These are phyloP conservation scores for Podarcis cretensis DNA, from an alignment of 2,113 vertebrate species.

Conservation along the genomic window DNA sequence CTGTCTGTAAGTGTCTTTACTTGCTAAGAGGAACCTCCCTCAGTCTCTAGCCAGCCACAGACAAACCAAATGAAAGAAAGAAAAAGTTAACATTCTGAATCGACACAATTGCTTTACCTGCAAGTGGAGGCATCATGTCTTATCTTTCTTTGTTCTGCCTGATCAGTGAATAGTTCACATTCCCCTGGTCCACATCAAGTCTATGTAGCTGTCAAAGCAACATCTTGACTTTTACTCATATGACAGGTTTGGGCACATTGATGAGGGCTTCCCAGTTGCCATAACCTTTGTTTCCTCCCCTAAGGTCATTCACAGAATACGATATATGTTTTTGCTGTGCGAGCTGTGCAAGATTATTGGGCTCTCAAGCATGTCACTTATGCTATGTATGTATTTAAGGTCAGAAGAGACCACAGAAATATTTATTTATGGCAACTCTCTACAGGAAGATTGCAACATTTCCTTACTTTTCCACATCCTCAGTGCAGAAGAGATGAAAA, in stretches of 20 bases:
- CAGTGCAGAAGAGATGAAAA: neutral
- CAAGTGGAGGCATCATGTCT: neutral
- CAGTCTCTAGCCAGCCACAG: neutral
- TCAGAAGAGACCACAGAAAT: neutral
- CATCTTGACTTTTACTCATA: neutral
- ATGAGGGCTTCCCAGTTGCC: neutral
- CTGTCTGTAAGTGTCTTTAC: neutral
- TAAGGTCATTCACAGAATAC: neutral
- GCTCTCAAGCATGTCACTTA: neutral
- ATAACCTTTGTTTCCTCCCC: neutral
- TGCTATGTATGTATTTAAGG: neutral
- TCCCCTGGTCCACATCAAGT: neutral
- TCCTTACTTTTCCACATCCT: neutral
- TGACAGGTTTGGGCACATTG: neutral
- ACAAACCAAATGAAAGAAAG: neutral
- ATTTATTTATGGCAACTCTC: neutral
- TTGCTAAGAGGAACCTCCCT: neutral
- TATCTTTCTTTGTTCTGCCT: neutral
- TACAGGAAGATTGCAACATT: neutral
- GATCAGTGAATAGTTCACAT: neutral
- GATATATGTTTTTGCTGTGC: neutral
- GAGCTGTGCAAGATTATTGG: neutral
- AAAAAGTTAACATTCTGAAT: neutral
- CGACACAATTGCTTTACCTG: neutral
- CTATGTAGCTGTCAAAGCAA: neutral